Percentiles rank a stretch among this genome's conserved stretches.
Conservation (phyloP, 2,797 vertebrate genomes). For the Acrossocheilus wenchowensis region DNA sequence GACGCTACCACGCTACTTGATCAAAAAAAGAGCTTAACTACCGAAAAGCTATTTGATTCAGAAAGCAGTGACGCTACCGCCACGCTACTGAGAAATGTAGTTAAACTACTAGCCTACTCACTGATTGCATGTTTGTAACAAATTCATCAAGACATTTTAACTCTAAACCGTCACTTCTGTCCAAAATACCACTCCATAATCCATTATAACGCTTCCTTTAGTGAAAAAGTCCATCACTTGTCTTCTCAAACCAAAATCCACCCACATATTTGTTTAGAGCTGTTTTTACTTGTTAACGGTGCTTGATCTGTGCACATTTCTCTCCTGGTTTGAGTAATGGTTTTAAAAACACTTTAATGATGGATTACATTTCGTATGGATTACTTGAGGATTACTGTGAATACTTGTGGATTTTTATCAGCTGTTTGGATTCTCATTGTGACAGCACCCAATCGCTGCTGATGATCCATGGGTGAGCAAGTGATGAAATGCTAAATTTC, state of each 20-base stretch:
- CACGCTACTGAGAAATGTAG: no score
- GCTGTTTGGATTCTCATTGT: neutral
- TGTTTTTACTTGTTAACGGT: neutral
- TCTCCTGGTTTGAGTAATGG: neutral
- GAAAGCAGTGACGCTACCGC: no score
- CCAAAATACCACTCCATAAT: neutral
- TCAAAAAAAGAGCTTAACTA: no score
- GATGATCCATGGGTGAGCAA: neutral
- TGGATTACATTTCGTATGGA: neutral
- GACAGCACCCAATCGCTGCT: neutral
- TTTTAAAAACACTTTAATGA: neutral
- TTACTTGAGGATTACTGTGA: neutral
- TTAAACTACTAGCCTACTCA: no score
- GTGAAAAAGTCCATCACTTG: neutral
- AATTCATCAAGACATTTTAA: neutral
- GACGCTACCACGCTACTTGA: no score
- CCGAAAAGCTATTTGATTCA: no score
- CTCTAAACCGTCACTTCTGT: neutral
- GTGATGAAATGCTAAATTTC: neutral
- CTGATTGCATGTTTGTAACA: neutral
- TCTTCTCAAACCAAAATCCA: neutral
- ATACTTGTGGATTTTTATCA: neutral
- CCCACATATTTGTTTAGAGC: neutral
- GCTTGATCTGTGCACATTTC: neutral
- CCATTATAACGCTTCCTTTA: neutral